Evolutionary conservation across 2,888 invertebrate species (phyloP), one percentile per base, ranked within the genome.

Genomic region (Chymomyza fuscimana): DNA sequence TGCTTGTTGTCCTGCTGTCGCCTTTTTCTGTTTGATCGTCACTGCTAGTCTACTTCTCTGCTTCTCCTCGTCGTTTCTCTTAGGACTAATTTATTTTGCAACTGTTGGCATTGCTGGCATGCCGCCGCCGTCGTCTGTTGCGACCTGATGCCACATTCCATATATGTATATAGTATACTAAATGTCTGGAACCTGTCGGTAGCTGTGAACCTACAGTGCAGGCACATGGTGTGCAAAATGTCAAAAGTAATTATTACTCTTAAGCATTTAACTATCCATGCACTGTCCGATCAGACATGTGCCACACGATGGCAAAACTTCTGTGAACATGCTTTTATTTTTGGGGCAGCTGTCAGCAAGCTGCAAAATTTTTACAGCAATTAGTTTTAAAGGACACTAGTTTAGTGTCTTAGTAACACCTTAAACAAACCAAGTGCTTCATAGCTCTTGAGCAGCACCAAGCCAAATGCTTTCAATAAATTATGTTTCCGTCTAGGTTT

Each of bases 281-380:
- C 6, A 32, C 32, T 32, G 32, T 5, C 7, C 7, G 7, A 36
- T 36, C 36, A 36, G 36, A 36, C 40, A 46, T 46, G 40, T 46
- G 40, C 40, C 12, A 12, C 40, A 2, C 0, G 12, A 12, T 46
- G 40, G 12, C 40, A 46, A 46, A 46, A 46, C 40, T 46, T 46
- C 4, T 46, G 40, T 32, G 4, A 7, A 7, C 32, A 32, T 32
- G 32, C 32, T 32, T 40, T 40, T 40, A 10, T 62, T 40, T 10
- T 62, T 12, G 29, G 19, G 46, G 77, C 85, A 87, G 85, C 87
- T 85, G 85, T 72, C 80, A 76, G 77, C 82, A 73, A 79, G 74
- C 83, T 75, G 16, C 67, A 46, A 52, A 72, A 58, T 62, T 54
- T 75, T 69, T 69, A 40, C 50, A 52, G 64, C 73, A 70, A 81